Conservation (phyloP, 2,797 vertebrate genomes). For the Hylomyscus alleni region DNA sequence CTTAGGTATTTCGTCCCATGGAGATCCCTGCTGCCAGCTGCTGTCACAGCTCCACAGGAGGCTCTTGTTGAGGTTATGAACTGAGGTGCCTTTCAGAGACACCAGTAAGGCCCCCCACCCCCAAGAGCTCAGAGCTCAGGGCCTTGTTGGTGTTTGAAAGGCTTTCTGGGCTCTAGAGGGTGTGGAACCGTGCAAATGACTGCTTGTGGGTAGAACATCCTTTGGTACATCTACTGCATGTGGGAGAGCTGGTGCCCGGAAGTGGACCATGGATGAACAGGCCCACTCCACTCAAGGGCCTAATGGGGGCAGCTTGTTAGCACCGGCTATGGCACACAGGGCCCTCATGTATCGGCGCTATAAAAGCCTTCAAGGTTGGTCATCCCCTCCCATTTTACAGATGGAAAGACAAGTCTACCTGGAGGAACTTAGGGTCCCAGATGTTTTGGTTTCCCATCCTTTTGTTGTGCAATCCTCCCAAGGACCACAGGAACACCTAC, state of each 20-base stretch:
- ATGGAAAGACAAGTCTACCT: background rate
- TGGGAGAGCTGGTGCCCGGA: background rate
- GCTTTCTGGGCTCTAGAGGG: background rate
- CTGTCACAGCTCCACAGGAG: background rate
- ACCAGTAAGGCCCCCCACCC: background rate
- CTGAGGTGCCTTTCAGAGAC: background rate
- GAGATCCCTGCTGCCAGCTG: background rate
- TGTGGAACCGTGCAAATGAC: background rate
- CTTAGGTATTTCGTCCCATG: background rate
- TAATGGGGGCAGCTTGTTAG: background rate
- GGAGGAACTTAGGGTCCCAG: background rate
- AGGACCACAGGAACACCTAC: conserved; percentile 86
- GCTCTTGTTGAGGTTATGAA: background rate
- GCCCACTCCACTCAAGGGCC: background rate
- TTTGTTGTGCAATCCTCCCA: background rate
- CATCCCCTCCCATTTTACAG: background rate
- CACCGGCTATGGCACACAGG: accelerated
- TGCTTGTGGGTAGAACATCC: background rate
- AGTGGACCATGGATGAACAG: background rate
- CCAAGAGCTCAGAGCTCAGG: background rate
- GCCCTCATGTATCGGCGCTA: background rate
- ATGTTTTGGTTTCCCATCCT: background rate
- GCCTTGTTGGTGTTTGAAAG: background rate
- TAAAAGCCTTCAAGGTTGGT: background rate
- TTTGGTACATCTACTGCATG: background rate